These are phyloP conservation scores for Ceyx margarethae DNA, from an alignment of 2,113 vertebrate species.

Conservation along the genomic window DNA sequence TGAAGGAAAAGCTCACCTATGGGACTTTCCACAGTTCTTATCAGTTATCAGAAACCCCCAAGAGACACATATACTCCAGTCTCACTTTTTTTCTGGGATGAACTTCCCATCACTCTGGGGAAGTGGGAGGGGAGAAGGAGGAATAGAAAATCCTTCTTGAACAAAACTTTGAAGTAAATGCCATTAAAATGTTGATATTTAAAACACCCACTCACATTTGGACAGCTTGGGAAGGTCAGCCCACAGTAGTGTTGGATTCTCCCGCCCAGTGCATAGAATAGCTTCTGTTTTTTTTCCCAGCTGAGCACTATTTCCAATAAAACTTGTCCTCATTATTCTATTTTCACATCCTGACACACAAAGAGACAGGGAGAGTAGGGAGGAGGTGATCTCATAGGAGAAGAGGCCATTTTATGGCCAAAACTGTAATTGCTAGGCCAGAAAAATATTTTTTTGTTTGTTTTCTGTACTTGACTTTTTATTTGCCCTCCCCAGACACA, in stretches of 20 bases:
- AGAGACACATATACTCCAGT: not conserved
- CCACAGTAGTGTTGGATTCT: not conserved
- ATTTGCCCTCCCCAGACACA: not conserved
- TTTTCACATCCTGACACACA: not conserved
- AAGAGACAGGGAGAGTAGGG: not conserved
- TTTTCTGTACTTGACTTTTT: not conserved
- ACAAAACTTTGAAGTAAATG: not conserved
- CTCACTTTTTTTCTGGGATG: not conserved
- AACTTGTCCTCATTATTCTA: not conserved
- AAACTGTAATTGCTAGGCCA: not conserved
- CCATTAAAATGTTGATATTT: not conserved
- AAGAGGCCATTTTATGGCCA: not conserved
- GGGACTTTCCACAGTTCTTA: conserved; percentile 51
- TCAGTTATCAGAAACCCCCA: not conserved
- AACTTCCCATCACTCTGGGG: conserved; percentile 15
- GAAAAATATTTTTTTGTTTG: not conserved
- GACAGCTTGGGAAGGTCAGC: not conserved
- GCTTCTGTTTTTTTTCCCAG: not conserved
- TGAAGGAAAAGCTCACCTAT: conserved; percentile 40
- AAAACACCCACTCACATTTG: not conserved
- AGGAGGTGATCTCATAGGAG: not conserved
- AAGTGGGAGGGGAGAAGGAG: not conserved
- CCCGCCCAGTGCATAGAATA: not conserved
- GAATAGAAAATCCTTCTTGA: not conserved
- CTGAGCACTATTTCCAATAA: not conserved